A percentile compares a stretch with the other conserved stretches of the same genome.
Evolutionary conservation across 2,113 vertebrate genomes (phyloP).

Genomic region (Meriones unguiculatus): DNA sequence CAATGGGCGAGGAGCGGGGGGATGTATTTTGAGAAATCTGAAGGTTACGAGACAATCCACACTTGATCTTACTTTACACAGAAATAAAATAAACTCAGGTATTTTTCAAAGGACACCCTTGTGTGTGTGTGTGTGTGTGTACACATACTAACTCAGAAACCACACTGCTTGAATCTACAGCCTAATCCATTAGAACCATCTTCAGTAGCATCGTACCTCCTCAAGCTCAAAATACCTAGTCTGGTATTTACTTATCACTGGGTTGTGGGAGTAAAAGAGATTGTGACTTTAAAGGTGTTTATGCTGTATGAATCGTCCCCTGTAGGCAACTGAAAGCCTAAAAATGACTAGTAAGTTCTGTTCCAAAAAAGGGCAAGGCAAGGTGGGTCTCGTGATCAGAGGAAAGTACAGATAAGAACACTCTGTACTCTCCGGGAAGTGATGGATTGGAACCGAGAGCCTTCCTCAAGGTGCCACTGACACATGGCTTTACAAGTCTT

Average conservation of each 20-base stretch:
- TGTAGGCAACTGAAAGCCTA: conserved; percentile 25
- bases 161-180: conserved; percentile 10
- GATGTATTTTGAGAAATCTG: not conserved
- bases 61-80: conserved; percentile 10
- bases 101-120: conserved; percentile 39
- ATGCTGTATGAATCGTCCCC: conserved; percentile 32
- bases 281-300: conserved; percentile 50
- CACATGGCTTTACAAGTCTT: not conserved
- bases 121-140: not conserved
- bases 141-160: conserved; percentile 27
- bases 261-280: not conserved
- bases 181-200: conserved; percentile 36
- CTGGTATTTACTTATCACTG: conserved; percentile 21
- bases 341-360: conserved; percentile 46
- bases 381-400: conserved; percentile 41
- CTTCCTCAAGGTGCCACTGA: conserved; percentile 1
- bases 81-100: conserved; percentile 40
- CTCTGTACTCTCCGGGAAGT: not conserved
- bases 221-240: conserved; percentile 38
- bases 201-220: conserved; percentile 34
- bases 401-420: conserved; percentile 36
- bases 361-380: conserved; percentile 43
- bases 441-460: not conserved
- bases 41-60: not conserved
- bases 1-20: not conserved